Base-by-base conservation (phyloP, 2,797 vertebrate species). In the Poeciliopsis infans region DNA sequence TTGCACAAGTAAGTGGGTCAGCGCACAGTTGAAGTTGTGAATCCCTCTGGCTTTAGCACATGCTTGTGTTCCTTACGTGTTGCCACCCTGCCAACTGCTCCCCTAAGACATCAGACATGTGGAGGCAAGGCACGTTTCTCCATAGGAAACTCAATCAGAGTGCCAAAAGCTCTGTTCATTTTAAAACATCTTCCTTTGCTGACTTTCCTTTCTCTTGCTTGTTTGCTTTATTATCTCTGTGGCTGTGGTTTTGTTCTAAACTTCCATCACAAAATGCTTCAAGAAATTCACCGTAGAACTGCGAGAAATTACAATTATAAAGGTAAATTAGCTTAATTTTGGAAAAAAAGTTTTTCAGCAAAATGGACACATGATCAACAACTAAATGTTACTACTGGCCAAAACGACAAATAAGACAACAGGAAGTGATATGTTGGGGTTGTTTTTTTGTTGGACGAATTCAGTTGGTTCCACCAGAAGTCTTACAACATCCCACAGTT, bases 1-100 rank as follows among this genome's bases (percentile, higher is more conserved):
- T 87, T 81, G 78, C 39, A 28, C 79, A 93, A 88, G 84, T 94
- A 95, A 91, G 89, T 94, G 80, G 94, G 91, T 90, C 93, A 93
- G n/a, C 25, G 83, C 88, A 70, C 90, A 88, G 90, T 83, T 84
- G 86, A 84, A 79, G 86, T 57, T 73, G 69, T 23, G 45, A 79
- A 77, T 77, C 84, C 86, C 81, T 79, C 88, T 11, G 79, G 79
- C 81, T 87, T 74, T 72, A 3, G 75, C 86, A 87, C 91, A 87
- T 86, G 86, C 43, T 66, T 71, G 45, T 83, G 76, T 79, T 20
- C 33, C 13, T 49, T 1, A 28, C 13, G 12, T 86, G 84, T 78
- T 64, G 66, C 55, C 73, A 41, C 41, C 70, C 75, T 76, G 84
- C 73, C 80, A 79, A 25, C 51, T 51, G 61, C 66, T 75, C 81